phyloP scores from a whole-genome alignment of 2,888 invertebrate genomes.

The Pinctada fucata region DNA sequence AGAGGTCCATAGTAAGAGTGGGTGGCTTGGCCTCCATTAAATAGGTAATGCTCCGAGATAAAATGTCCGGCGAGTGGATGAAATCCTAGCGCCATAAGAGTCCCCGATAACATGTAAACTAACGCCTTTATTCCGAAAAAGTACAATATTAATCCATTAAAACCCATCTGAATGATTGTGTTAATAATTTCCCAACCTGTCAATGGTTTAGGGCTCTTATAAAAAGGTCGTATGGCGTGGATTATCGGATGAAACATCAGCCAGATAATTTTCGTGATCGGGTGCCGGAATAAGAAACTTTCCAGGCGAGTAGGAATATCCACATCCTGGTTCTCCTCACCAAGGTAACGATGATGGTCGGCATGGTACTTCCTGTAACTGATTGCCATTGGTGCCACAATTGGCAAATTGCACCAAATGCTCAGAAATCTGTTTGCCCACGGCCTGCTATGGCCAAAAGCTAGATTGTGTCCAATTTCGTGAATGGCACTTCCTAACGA shows the following conservation, averaged over 20 bases:
- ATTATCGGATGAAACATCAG: constrained; percentile 73
- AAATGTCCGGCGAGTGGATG: constrained; percentile 76
- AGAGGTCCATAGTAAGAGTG: constrained; percentile 77
- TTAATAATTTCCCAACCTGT: constrained; percentile 73
- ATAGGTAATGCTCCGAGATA: constrained; percentile 76
- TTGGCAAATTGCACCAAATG: constrained; percentile 74
- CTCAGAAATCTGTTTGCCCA: constrained; percentile 72
- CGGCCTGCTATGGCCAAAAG: constrained; percentile 73
- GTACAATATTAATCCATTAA: constrained; percentile 64
- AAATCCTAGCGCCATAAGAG: constrained; percentile 72
- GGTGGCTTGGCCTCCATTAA: constrained; percentile 73
- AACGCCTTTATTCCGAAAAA: constrained; percentile 69
- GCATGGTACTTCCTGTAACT: constrained; percentile 77
- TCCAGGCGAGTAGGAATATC: constrained; percentile 76
- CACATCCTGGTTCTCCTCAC: constrained; percentile 75
- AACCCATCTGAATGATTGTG: constrained; percentile 61
- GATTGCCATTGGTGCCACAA: constrained; percentile 74
- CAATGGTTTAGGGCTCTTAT: constrained; percentile 73
- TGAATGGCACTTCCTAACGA: constrained; percentile 76
- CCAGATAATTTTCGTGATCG: constrained; percentile 75
- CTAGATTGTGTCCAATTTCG: constrained; percentile 76
- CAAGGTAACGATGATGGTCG: constrained; percentile 76
- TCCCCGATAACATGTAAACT: constrained; percentile 70
- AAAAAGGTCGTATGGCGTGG: constrained; percentile 74
- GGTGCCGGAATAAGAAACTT: constrained; percentile 71